A percentile compares a stretch with the other conserved stretches of the same genome.
Conservation (phyloP, 2,888 invertebrate genomes). For the Lasioglossum lativentre region DNA sequence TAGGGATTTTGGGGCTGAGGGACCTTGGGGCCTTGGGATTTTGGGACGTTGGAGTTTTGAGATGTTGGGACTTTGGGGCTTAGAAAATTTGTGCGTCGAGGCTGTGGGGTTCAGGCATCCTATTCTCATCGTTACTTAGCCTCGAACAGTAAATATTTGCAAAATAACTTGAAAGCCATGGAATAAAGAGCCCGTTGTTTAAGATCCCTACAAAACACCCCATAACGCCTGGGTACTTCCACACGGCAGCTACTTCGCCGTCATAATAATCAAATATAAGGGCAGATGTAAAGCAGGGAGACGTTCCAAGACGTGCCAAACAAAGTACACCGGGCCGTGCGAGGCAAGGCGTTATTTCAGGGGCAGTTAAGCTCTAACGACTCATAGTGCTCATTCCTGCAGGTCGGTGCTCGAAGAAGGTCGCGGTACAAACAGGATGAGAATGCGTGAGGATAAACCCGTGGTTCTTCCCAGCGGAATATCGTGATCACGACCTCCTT, state of each 20-base stretch:
- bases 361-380: conserved; percentile 56
- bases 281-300: neutral
- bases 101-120: neutral
- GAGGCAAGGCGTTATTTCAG: conserved; percentile 45
- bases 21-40: neutral
- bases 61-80: too few relatives aligned
- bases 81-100: too few relatives aligned
- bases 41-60: rapidly evolving
- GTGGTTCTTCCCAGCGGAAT: conserved; percentile 15
- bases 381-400: conserved; percentile 5
- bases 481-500: conserved; percentile 30
- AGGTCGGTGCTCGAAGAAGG: conserved; percentile 21
- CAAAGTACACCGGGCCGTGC: conserved; percentile 48
- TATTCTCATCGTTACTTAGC: neutral
- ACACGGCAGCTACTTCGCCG: neutral
- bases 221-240: neutral
- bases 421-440: neutral
- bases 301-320: conserved; percentile 23
- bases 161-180: neutral
- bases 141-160: neutral
- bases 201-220: neutral
- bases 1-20: too few relatives aligned
- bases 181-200: neutral
- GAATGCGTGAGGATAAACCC: neutral
- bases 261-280: conserved; percentile 7